Evolutionary conservation across 2,113 vertebrate species (phyloP).

Genomic region (Lynx canadensis): DNA sequence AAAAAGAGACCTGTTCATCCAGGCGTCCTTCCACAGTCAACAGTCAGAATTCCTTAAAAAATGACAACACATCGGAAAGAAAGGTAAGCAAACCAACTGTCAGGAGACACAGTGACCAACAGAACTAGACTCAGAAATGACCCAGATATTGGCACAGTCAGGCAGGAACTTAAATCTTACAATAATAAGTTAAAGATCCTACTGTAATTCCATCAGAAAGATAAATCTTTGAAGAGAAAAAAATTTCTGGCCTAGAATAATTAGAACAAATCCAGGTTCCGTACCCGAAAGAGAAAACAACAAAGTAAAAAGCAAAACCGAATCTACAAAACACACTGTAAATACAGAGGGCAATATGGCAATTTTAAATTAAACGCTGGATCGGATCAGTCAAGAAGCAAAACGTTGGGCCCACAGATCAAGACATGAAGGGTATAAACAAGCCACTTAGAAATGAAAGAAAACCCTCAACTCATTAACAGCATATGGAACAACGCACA

Average conservation of each 20-base stretch:
- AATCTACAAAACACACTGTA: background rate
- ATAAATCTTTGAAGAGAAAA: background rate
- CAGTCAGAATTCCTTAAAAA: background rate
- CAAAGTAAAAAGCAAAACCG: background rate
- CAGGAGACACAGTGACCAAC: background rate
- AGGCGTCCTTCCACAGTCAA: background rate
- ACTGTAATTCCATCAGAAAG: background rate
- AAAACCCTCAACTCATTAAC: background rate
- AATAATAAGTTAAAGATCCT: background rate
- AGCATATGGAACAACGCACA: accelerated
- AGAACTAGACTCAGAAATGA: background rate
- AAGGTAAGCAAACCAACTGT: background rate
- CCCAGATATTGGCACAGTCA: background rate
- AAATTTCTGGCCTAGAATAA: background rate
- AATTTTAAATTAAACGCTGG: background rate
- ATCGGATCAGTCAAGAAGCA: background rate
- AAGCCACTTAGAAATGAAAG: background rate
- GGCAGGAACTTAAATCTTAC: background rate
- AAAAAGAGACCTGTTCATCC: background rate
- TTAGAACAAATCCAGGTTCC: background rate
- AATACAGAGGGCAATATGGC: background rate
- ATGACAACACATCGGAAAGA: background rate
- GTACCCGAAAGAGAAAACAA: background rate
- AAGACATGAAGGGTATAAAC: background rate
- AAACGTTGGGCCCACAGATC: background rate